These are phyloP conservation scores for Scarus forsteni DNA, from an alignment of 2,797 vertebrate species.

Conservation along the genomic window DNA sequence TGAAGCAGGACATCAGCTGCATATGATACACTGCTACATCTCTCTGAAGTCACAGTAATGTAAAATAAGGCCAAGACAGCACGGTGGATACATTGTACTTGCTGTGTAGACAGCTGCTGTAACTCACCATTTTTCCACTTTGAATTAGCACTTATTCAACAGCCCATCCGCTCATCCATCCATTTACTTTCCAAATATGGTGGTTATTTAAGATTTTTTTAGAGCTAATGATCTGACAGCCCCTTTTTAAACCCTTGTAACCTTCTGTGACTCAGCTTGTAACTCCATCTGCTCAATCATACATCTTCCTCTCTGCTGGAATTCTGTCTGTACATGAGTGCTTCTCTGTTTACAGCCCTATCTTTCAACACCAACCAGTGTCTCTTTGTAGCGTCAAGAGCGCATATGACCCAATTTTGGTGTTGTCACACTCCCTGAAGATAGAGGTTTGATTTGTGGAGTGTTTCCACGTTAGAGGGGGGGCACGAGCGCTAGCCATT, in stretches of 20 bases:
- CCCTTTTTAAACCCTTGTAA: not conserved
- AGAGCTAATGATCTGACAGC: too few species aligned
- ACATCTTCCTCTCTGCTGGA: constrained; percentile 24
- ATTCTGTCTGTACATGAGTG: constrained; percentile 16
- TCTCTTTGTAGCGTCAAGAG: constrained; percentile 34
- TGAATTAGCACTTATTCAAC: too few species aligned
- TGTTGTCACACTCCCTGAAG: constrained; percentile 60
- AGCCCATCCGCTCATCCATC: too few species aligned
- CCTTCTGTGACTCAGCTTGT: constrained; percentile 1
- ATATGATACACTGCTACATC: too few species aligned
- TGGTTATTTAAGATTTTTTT: too few species aligned
- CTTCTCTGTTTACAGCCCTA: constrained; percentile 42
- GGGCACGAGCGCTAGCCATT: constrained; percentile 61
- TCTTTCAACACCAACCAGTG: constrained; percentile 34
- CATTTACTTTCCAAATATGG: too few species aligned
- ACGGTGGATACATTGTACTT: too few species aligned
- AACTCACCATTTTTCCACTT: too few species aligned
- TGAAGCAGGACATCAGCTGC: too few species aligned
- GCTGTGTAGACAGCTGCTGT: too few species aligned
- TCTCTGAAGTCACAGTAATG: too few species aligned
- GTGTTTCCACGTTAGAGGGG: constrained; percentile 32
- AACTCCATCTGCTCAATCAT: constrained; percentile 8
- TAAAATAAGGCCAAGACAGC: too few species aligned
- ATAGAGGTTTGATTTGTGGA: constrained; percentile 77
- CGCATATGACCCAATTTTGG: constrained; percentile 71